Evolutionary conservation across 2,888 invertebrate species (phyloP).

Genomic region (Xestobium rufovillosum): DNA sequence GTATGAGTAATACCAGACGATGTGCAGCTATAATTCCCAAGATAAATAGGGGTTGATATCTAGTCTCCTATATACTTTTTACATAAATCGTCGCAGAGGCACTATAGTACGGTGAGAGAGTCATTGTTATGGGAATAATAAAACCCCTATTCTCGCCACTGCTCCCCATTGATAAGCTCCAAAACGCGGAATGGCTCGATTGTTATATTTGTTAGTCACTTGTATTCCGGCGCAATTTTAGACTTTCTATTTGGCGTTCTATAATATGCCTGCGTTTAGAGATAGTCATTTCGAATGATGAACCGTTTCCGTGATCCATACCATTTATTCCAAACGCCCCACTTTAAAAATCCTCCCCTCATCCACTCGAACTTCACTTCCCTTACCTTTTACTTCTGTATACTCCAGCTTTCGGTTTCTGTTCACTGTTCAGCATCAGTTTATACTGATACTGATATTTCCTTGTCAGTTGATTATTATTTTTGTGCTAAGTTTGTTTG

Average conservation of each 20-base stretch:
- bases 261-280: neutral
- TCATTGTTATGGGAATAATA: constrained; percentile 30
- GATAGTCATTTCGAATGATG: too few relatives aligned
- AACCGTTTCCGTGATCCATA: too few relatives aligned
- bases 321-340: too few relatives aligned
- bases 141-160: constrained; percentile 25
- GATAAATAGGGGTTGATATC: constrained; percentile 41
- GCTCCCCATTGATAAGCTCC: constrained; percentile 30
- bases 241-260: neutral
- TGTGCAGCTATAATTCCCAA: constrained; percentile 38
- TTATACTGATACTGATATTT: too few relatives aligned
- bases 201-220: constrained; percentile 18
- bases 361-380: too few relatives aligned
- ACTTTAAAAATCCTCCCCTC: too few relatives aligned
- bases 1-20: constrained; percentile 41
- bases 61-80: constrained; percentile 34
- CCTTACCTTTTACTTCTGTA: too few relatives aligned
- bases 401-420: too few relatives aligned
- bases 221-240: neutral
- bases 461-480: too few relatives aligned
- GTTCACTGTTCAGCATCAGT: too few relatives aligned
- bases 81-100: constrained; percentile 32
- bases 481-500: too few relatives aligned
- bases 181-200: constrained; percentile 26
- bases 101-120: constrained; percentile 20